Evolutionary conservation across 2,797 vertebrate species (phyloP).

Genomic region (Acrossocheilus fasciatus): DNA sequence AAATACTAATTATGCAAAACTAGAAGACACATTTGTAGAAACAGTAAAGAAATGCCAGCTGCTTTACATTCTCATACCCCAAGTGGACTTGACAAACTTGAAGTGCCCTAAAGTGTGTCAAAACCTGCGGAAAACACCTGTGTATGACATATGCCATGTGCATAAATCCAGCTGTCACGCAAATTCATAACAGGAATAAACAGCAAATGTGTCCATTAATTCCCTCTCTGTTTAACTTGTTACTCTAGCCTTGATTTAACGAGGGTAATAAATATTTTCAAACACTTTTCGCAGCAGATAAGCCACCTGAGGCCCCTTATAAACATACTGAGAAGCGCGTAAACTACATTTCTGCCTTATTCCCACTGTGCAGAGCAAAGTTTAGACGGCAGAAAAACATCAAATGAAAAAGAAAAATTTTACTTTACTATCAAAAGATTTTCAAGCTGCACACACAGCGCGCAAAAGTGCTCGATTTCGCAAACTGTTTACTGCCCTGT

Average conservation of each 20-base stretch:
- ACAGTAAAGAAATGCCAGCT: background rate
- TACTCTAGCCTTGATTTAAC: constrained; percentile 23
- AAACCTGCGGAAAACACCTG: constrained; percentile 6
- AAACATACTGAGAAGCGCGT: constrained; percentile 4
- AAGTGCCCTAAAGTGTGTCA: background rate
- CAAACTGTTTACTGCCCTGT: constrained; percentile 10
- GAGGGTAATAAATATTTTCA: constrained; percentile 17
- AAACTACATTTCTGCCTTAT: background rate
- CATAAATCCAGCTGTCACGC: background rate
- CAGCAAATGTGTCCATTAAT: background rate
- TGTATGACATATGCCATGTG: background rate
- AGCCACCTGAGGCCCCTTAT: constrained; percentile 17
- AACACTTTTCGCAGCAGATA: constrained; percentile 23
- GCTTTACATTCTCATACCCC: background rate
- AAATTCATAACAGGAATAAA: background rate
- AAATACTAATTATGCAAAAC: background rate
- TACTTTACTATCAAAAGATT: background rate
- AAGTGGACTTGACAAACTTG: background rate
- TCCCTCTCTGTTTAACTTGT: constrained; percentile 6
- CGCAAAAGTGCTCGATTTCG: background rate
- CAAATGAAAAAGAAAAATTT: background rate
- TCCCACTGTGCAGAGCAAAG: background rate
- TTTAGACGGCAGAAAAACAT: background rate
- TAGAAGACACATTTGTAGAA: background rate
- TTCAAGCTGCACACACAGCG: background rate